phyloP scores from a whole-genome alignment of 2,797 vertebrate genomes.

The Macrochelys suwanniensis region DNA sequence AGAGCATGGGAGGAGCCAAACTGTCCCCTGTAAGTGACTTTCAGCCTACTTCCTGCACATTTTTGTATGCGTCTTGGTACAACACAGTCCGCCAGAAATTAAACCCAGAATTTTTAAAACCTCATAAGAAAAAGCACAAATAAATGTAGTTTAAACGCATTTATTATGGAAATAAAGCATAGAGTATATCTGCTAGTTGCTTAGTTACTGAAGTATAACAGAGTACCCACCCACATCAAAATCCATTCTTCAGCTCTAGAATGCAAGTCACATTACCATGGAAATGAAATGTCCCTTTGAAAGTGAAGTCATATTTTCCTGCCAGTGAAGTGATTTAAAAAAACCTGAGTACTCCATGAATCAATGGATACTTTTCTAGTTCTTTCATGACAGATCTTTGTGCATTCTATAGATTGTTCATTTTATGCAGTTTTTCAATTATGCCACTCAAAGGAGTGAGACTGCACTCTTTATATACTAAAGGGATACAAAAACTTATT shows the following conservation, averaged over 20 bases:
- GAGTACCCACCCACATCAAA: conserved; percentile 44
- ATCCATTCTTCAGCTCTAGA: conserved; percentile 66
- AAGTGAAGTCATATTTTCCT: conserved; percentile 68
- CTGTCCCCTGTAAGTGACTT: not conserved
- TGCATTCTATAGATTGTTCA: not conserved
- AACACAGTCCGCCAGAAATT: not conserved
- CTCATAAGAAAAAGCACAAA: conserved; percentile 16
- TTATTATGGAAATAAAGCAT: not conserved
- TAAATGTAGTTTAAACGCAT: not conserved
- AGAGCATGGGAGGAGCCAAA: not conserved
- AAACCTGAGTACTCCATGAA: conserved; percentile 38
- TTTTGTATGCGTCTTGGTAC: not conserved
- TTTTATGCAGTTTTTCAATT: not conserved
- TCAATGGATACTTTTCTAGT: conserved; percentile 34
- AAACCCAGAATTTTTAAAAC: not conserved
- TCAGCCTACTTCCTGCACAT: not conserved
- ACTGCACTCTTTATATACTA: not conserved
- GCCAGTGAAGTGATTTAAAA: conserved; percentile 51
- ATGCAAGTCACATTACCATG: conserved; percentile 66
- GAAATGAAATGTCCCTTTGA: conserved; percentile 68
- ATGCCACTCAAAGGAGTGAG: not conserved
- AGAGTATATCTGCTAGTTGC: conserved; percentile 28
- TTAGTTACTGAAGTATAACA: conserved; percentile 60
- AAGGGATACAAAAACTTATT: not conserved
- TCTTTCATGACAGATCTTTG: conserved; percentile 30